Evolutionary conservation across 2,797 vertebrate species (phyloP), one percentile per base, ranked within the genome.

Genomic region (Lithobates sylvaticus): DNA sequence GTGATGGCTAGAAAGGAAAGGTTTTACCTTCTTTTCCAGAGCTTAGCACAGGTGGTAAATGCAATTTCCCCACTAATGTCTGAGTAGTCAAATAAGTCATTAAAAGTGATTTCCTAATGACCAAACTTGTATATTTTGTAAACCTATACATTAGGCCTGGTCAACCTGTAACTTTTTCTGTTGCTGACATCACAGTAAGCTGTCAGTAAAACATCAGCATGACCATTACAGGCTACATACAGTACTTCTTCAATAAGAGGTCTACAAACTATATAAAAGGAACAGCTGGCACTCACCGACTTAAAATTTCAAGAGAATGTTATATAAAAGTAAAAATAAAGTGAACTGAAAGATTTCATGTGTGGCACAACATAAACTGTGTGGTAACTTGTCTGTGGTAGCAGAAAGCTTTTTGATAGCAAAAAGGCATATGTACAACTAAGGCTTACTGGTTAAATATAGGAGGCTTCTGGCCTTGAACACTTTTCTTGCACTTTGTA

Each of bases 391-490:
- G 90, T 96, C 93, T 96, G 96, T 96, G 96, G 96, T 87, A 95
- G 95, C 94, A 89, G 93, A 95, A 96, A 95, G 95, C 94, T 90
- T 94, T 82, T 83, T 58, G 18, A 93, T 96, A 95, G 95, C 94
- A 91, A 94, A 67, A 92, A 94, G 96, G 96, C 96, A 94, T 98
- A 97, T 99, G 96, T 98, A 99, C 98, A 99, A 96, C 97, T 99
- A 99, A 99, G 98, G 98, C 98, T 97, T 98, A 97, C 95, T 97
- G 97, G 97, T 99, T 98, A 97, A 97, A 98, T 97, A 97, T 96
- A 91, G 91, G 95, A 96, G 96, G 97, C 95, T 90, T 95, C 94
- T 95, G 94, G 96, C 96, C 95, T 95, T 95, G 90, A 93, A 95
- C 93, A 95, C 94, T 94, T 95, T 95, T 93, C 93, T 94, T 94